These are phyloP conservation scores for Chromoteleia sp. DNA, from an alignment of 2,888 invertebrate genomes.

Conservation along the genomic window DNA sequence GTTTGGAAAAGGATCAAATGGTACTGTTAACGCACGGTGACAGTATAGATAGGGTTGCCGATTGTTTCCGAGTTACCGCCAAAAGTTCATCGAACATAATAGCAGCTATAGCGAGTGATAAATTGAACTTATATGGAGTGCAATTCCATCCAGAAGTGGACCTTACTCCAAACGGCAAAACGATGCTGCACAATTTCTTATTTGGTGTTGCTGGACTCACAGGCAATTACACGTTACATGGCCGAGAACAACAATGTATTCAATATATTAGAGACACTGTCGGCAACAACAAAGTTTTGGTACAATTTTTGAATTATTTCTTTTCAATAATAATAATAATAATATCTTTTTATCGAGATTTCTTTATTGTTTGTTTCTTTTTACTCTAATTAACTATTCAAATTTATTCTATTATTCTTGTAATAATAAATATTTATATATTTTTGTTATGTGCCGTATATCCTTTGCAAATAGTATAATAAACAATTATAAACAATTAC, in stretches of 20 bases:
- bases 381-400: no score
- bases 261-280: slow-evolving; percentile 96
- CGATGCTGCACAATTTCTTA: slow-evolving; percentile 97
- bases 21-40: slow-evolving; percentile 99
- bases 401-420: no score
- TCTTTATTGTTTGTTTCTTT: no score
- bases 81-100: slow-evolving; percentile 91
- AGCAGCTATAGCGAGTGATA: slow-evolving; percentile 96
- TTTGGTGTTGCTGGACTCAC: slow-evolving; percentile 95
- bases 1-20: slow-evolving; percentile 93
- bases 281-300: slow-evolving; percentile 96
- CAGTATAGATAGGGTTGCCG: slow-evolving; percentile 96
- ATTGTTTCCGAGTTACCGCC: slow-evolving; percentile 94
- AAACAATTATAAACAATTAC: no score
- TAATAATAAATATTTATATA: no score
- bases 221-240: slow-evolving; percentile 94
- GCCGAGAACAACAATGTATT: slow-evolving; percentile 95
- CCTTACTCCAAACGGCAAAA: slow-evolving; percentile 94
- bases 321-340: background rate
- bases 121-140: slow-evolving; percentile 95
- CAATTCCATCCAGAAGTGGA: slow-evolving; percentile 99
- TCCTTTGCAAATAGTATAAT: no score
- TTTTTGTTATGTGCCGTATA: no score
- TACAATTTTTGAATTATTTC: slow-evolving; percentile 85
- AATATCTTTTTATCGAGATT: background rate